Evolutionary conservation across 2,888 invertebrate species (phyloP).

Genomic region (Amblyjoppa fuscipennis): DNA sequence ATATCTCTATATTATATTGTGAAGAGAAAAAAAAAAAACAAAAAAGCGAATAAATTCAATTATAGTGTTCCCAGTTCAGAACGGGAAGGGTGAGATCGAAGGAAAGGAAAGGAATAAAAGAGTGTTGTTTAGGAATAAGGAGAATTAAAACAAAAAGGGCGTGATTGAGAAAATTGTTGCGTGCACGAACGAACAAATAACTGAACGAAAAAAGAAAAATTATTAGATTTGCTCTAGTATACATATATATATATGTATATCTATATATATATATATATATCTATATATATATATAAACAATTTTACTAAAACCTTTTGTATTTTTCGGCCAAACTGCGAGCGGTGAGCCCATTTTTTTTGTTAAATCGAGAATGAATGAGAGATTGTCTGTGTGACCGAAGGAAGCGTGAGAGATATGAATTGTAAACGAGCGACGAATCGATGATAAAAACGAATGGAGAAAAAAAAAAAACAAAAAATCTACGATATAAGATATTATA

Average conservation of each 20-base stretch:
- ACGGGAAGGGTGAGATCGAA: conserved; percentile 64
- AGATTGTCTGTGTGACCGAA: conserved; percentile 57
- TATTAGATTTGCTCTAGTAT: conserved; percentile 64
- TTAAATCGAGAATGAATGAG: conserved; percentile 63
- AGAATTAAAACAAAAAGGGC: conserved; percentile 41
- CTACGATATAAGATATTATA: conserved; percentile 75
- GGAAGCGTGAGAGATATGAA: conserved; percentile 60
- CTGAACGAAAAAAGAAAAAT: conserved; percentile 50
- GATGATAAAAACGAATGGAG: conserved; percentile 51
- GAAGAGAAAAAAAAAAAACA: conserved; percentile 23
- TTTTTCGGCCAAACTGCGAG: conserved; percentile 70
- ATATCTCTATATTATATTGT: conserved; percentile 73
- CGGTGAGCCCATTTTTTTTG: conserved; percentile 67
- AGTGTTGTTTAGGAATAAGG: conserved; percentile 47
- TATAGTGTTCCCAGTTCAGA: conserved; percentile 73
- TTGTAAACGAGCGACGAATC: conserved; percentile 50
- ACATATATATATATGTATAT: conserved; percentile 38
- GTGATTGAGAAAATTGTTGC: conserved; percentile 61
- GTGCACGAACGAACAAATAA: conserved; percentile 52
- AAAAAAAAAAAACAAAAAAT: conserved; percentile 65
- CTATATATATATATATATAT: conserved; percentile 31
- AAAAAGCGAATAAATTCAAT: conserved; percentile 70
- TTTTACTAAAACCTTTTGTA: conserved; percentile 66
- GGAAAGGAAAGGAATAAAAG: conserved; percentile 50
- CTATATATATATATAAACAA: conserved; percentile 44